Evolutionary conservation across 2,888 invertebrate genomes (phyloP), one percentile per base, ranked within the genome.

Genomic region (Latheticus oryzae): DNA sequence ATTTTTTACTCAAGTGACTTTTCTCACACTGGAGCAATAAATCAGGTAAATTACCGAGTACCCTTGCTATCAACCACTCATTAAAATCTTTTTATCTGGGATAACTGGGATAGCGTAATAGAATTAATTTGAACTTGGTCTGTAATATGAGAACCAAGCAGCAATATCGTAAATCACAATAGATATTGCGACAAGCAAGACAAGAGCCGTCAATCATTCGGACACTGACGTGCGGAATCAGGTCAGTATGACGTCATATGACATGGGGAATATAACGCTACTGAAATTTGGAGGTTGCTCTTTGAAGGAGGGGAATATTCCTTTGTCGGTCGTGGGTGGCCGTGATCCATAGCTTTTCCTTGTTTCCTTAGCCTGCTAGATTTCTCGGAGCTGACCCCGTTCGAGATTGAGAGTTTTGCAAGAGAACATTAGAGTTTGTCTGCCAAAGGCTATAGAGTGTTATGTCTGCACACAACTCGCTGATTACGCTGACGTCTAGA

Each of bases 381-480:
- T 73, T 75, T 74, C 74, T 70, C 72, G 68, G 68, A 70, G 72
- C 66, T 73, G 73, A 74, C 74, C 73, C 71, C 73, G 70, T 72
- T 74, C 60, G 69, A 67, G 68, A 71, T 65, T 64, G 69, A 70
- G 68, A 67, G 70, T 74, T 75, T 73, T 69, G 75, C 72, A 73
- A 73, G 61, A 43, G 16, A 26, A 23, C 54, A 47, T 48, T 55
- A 55, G 56, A 57, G 42, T 57, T 57, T 45, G 56, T 56, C 42
- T 50, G 56, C 56, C 56, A 57, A 57, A 42, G 56, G 56, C 56
- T n/a, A n/a, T 50, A 51, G 24, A 57, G 37, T 24, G 55, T 50
- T 48, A 48, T 53, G 58, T 58, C 52, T 58, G 52, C 58, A 52
- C 47, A 58, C 45, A 38, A 55, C n/a, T n/a, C 21, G 30, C 24